Base-by-base conservation (phyloP, 1,140 invertebrate genomes). In the Lasioglossum baleicum region DNA sequence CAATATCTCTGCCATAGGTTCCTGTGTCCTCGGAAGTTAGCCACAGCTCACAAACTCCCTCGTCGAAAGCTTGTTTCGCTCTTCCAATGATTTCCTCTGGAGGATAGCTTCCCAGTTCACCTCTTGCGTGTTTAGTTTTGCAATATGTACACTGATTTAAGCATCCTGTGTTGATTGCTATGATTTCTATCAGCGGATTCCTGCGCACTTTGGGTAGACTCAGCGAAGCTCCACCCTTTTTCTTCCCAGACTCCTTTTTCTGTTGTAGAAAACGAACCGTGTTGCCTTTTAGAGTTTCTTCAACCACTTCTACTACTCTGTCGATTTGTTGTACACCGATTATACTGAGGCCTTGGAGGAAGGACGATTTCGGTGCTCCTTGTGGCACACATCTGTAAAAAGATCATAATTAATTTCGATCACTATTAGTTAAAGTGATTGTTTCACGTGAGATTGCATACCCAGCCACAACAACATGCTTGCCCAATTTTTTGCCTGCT, bases 81-180 rank as follows among this genome's bases (percentile, higher is more conserved):
- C 97, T 93, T 20, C 95, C 95, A 0, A 98, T 94, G 42, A 98
- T 97, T 92, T 98, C 96, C 74, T 96, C 96, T 0, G 97, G 96
- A 0, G 96, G 95, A 93, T 99, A 99, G 91, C 98, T 99, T 0
- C 97, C 98, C 2, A 99, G 91, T 90, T 99, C 97, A 0, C 99
- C 99, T 81, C 99, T 93, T 0, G 99, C 99, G 93, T 99, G 98
- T 91, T 99, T 99, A 0, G 99, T 99, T 92, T 99, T 99, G 89
- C 99, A 99, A 90, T 99, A 99, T 0, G 99, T 99, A 91, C 99
- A 99, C 86, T 99, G 97, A 93, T 99, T 99, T 7, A 99, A 92
- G 90, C 99, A 99, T 0, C 98, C 99, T 3, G 98, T 99, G 91
- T 98, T 99, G 20, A 99, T 99, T 0, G 99, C 96, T 82, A 99